Conservation (phyloP, 2,797 vertebrate species). For the Astyanax mexicanus region DNA sequence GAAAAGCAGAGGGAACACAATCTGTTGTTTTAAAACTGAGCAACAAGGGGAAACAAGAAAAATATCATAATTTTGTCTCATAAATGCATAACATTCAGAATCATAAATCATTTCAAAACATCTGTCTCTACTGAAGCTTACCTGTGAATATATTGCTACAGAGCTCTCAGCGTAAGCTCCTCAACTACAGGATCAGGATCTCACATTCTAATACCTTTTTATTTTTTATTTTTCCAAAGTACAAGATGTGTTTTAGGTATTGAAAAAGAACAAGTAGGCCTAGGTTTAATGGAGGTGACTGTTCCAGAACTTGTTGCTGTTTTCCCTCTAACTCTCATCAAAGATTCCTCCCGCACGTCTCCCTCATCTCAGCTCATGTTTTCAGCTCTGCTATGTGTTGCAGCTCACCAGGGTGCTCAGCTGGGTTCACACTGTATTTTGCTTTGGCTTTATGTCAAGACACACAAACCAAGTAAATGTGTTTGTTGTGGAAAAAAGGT, state of each 20-base stretch:
- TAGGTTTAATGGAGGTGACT: not conserved
- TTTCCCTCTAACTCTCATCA: conserved; percentile 25
- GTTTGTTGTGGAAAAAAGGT: conserved; percentile 19
- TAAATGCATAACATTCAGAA: no score
- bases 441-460: conserved; percentile 23
- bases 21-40: no score
- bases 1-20: no score
- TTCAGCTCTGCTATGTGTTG: conserved; percentile 12
- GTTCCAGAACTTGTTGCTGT: not conserved
- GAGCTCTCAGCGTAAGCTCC: no score
- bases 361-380: conserved; percentile 3
- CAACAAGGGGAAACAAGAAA: no score
- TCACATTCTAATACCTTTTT: no score
- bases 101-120: no score
- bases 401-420: conserved; percentile 10
- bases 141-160: not conserved
- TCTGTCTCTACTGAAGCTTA: not conserved
- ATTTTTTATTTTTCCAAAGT: not conserved
- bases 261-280: not conserved
- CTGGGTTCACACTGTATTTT: conserved; percentile 11
- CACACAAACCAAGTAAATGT: conserved; percentile 25
- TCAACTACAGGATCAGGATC: not conserved
- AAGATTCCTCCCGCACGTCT: conserved; percentile 5
- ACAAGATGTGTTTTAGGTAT: not conserved
- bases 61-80: no score